Base-by-base conservation (phyloP, 1,140 invertebrate species). In the Scaptomyza hsui region DNA sequence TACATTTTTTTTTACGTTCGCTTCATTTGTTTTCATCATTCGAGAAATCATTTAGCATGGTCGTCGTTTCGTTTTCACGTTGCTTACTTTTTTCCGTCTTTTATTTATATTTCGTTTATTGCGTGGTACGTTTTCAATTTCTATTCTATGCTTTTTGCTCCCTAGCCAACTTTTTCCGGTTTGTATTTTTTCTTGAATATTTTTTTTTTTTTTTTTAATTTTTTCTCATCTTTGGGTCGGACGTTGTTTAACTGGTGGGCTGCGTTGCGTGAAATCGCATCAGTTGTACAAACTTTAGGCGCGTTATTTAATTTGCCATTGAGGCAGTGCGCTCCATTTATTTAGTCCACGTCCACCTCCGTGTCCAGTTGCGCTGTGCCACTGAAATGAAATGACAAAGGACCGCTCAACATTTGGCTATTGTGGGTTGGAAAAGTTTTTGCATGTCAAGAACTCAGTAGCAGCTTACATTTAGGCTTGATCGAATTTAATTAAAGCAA, bases 261-360 rank as follows among this genome's bases (percentile, higher is more conserved):
- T 78, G 62, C 61, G 77, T 78, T 78, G 69, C 82, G 82, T 86
- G 78, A 86, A 86, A 86, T 86, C 81, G 81, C 77, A 86, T 88
- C 82, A 86, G 85, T 86, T 86, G 81, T 88, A 88, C 70, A 86
- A 86, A 88, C 82, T 88, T 86, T 88, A 74, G 82, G 82, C 77
- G 82, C 81, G 81, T 86, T 86, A 88, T 86, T 86, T 86, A 86
- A 86, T 88, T 86, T 86, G 77, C 81, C 78, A 88, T 88, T 81
- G 81, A 86, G 82, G 81, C 70, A 74, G 82, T 88, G 19, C 82
- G 82, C 77, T 86, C 82, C 82, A 86, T 86, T 86, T 86, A 81
- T 72, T 68, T 69, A 78, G 62, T 44, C 59, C 77, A 74, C 69
- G 77, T 77, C 19, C 37, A 42, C 35, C 3, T 37, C n/a, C 32